A percentile compares a stretch with the other conserved stretches of the same genome.
Evolutionary conservation across 2,113 vertebrate genomes (phyloP).

Genomic region (Sander lucioperca): DNA sequence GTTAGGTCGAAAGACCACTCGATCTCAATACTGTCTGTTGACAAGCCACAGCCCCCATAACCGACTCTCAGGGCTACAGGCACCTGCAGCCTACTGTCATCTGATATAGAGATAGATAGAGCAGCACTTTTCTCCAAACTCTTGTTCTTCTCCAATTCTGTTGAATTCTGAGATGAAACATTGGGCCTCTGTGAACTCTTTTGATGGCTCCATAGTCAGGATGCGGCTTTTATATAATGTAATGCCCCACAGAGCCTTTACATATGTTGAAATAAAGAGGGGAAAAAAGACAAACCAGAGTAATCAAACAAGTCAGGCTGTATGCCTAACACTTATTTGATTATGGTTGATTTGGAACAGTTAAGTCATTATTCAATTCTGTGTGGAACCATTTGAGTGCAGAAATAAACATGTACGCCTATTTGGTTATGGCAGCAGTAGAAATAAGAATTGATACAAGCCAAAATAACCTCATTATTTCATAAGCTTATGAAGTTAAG

Average conservation of each 20-base stretch:
- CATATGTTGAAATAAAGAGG: conserved; percentile 22
- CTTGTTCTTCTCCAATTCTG: background rate
- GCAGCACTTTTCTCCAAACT: conserved; percentile 7
- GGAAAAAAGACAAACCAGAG: conserved; percentile 13
- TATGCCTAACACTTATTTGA: conserved; percentile 34
- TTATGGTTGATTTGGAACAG: conserved; percentile 46
- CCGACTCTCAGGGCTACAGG: background rate
- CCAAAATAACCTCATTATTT: background rate
- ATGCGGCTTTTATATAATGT: background rate
- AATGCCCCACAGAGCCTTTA: background rate
- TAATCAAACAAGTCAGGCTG: conserved; percentile 40
- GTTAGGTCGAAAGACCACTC: conserved; percentile 31
- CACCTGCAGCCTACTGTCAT: conserved; percentile 41
- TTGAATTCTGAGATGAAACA: background rate
- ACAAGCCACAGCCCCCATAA: conserved; percentile 27
- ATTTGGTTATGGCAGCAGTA: conserved; percentile 13
- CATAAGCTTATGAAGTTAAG: background rate
- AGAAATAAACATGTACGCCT: background rate
- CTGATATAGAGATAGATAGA: too few relatives aligned
- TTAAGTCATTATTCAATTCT: conserved; percentile 48
- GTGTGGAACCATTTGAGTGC: conserved; percentile 9
- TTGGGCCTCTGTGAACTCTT: background rate
- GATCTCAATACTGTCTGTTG: conserved; percentile 18
- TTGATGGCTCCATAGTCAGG: background rate
- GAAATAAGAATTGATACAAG: conserved; percentile 15